A percentile compares a stretch with the other conserved stretches of the same genome.
phyloP scores from a whole-genome alignment of 2,888 invertebrate species.

The Lysandra coridon region DNA sequence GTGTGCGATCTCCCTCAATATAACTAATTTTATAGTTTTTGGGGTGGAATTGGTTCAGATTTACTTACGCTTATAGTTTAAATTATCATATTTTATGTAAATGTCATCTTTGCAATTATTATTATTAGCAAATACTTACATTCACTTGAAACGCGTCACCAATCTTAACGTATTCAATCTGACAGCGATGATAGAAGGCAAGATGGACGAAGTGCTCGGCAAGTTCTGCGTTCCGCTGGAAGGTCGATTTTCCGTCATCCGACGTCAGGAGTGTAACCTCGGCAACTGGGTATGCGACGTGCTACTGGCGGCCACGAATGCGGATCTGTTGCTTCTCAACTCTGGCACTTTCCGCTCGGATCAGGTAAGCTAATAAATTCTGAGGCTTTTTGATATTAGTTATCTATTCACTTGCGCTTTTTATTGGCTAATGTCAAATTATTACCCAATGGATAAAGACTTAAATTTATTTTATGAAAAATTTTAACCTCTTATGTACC shows the following conservation, averaged over 20 bases:
- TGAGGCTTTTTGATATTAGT: background rate
- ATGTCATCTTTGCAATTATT: too few relatives aligned
- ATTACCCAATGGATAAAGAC: too few relatives aligned
- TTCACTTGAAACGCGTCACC: background rate
- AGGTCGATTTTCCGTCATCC: conserved; percentile 89
- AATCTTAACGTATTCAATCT: conserved; percentile 32
- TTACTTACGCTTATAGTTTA: too few relatives aligned
- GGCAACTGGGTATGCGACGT: conserved; percentile 93
- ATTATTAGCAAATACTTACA: background rate
- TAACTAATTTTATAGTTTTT: too few relatives aligned
- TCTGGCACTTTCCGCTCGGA: conserved; percentile 93
- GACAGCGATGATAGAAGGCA: conserved; percentile 88
- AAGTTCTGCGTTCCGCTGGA: conserved; percentile 92
- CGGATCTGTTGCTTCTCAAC: conserved; percentile 92
- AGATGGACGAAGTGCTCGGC: conserved; percentile 91
- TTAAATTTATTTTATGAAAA: too few relatives aligned
- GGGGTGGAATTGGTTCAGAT: too few relatives aligned
- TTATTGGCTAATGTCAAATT: too few relatives aligned
- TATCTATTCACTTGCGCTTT: background rate
- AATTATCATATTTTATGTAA: too few relatives aligned
- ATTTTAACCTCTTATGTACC: too few relatives aligned
- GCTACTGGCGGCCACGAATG: conserved; percentile 90
- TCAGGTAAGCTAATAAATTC: conserved; percentile 57
- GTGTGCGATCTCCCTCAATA: too few relatives aligned
- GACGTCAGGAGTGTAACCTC: conserved; percentile 93